Evolutionary conservation across 2,888 invertebrate species (phyloP), one percentile per base, ranked within the genome.

Genomic region (Drosophila seclusa): DNA sequence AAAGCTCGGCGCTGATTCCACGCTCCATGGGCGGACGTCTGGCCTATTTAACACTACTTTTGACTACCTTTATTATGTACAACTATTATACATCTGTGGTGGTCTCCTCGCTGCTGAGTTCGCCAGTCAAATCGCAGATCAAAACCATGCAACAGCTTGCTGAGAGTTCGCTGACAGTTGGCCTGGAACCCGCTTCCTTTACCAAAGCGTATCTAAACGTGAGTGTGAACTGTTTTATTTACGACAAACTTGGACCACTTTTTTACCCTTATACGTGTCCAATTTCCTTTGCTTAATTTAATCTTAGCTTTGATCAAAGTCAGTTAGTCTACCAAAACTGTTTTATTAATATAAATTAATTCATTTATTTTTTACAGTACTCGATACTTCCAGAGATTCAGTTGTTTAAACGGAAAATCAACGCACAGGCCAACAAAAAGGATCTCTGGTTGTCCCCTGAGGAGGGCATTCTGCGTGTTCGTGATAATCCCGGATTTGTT

Each of bases 31-130:
- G 94, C 0, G 94, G 94, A 5, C 91, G 94, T 36, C 59, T 91
- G 31, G 86, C 78, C 0, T 91, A 91, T 40, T 82, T 92, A 10
- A 76, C 87, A 1, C 66, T 92, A 2, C 80, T 91, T 1, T 61
- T 91, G 4, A 85, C 92, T 7, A 91, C 93, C 5, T 94, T 94
- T 80, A 93, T 94, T 65, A 91, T 95, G 62, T 95, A 95, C 83
- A 95, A 95, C 18, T 94, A 95, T 18, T 95, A 95, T 82, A 95
- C 95, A 0, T 95, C 95, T 1, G 94, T 94, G 82, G 95, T 95
- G 66, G 95, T 95, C 0, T 95, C 95, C 0, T 92, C 95, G n/a
- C 91, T 95, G 18, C 94, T 95, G 68, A 94, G 94, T 1, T 94
- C 95, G 0, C 94, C 95, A 0, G 92, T 94, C 2, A 94, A 94